phyloP scores from a whole-genome alignment of 2,113 vertebrate species.

The Cariama cristata region DNA sequence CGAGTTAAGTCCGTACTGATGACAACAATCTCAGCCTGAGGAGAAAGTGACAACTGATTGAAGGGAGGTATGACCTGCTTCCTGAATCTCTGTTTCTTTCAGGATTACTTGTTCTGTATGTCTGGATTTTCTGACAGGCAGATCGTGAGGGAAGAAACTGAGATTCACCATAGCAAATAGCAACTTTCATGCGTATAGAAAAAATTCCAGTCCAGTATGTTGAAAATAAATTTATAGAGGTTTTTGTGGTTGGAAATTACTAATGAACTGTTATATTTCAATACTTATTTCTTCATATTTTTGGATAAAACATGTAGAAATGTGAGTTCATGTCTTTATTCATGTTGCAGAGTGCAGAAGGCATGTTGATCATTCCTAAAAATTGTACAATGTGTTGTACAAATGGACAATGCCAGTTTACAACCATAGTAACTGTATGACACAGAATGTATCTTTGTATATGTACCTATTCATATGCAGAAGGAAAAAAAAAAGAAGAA shows the following conservation, averaged over 20 bases:
- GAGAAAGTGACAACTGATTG: conserved; percentile 28
- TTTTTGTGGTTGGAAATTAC: not conserved
- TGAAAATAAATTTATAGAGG: conserved; percentile 8
- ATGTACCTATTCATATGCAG: not conserved
- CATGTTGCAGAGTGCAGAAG: not conserved
- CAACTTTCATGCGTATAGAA: not conserved
- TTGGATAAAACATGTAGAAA: not conserved
- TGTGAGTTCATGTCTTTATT: not conserved
- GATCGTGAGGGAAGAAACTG: conserved; percentile 25
- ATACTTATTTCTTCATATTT: not conserved
- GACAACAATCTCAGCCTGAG: not conserved
- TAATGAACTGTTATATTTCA: not conserved
- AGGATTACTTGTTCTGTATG: conserved; percentile 45
- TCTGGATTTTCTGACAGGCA: conserved; percentile 68
- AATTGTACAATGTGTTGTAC: not conserved
- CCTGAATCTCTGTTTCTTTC: conserved; percentile 29
- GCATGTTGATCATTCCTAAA: not conserved
- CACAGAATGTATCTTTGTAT: not conserved
- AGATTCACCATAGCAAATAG: conserved; percentile 14
- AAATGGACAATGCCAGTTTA: not conserved
- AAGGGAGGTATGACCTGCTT: conserved; percentile 43
- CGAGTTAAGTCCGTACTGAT: conserved; percentile 25
- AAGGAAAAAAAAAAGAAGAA: not conserved
- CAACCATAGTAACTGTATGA: not conserved
- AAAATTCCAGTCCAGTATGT: not conserved